Conservation (phyloP, 2,888 invertebrate species). For the Neoaliturus tenellus region DNA sequence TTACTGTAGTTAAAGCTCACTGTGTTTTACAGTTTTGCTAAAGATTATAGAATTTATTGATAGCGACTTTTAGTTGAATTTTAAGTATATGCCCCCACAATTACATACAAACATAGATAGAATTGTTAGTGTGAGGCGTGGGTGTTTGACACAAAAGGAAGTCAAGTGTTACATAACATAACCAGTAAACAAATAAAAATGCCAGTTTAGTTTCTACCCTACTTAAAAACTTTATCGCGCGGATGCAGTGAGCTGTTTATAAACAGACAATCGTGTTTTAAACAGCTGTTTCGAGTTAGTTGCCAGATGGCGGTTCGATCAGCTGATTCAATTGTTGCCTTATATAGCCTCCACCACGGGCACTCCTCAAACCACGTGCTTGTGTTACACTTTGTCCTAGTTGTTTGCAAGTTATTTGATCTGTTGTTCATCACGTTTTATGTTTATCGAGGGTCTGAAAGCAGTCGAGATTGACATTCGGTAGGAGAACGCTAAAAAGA, state of each 20-base stretch:
- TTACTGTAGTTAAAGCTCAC: no score
- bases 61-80: no score
- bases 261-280: conserved; percentile 7
- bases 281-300: conserved; percentile 27
- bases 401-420: background rate
- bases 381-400: background rate
- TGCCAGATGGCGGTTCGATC: conserved; percentile 22
- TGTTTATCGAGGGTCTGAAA: background rate
- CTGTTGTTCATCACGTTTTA: background rate
- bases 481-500: no score
- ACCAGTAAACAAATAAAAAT: background rate
- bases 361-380: conserved; percentile 6
- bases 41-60: no score
- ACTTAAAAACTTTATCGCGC: background rate
- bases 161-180: no score
- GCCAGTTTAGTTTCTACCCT: background rate
- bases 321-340: conserved; percentile 40
- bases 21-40: no score
- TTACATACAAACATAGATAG: no score
- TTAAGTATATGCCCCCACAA: no score
- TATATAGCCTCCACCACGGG: background rate
- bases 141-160: no score
- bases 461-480: no score
- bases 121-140: no score
- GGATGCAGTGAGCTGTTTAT: background rate